Evolutionary conservation across 2,113 vertebrate genomes (phyloP).

Genomic region (Microtus pennsylvanicus): DNA sequence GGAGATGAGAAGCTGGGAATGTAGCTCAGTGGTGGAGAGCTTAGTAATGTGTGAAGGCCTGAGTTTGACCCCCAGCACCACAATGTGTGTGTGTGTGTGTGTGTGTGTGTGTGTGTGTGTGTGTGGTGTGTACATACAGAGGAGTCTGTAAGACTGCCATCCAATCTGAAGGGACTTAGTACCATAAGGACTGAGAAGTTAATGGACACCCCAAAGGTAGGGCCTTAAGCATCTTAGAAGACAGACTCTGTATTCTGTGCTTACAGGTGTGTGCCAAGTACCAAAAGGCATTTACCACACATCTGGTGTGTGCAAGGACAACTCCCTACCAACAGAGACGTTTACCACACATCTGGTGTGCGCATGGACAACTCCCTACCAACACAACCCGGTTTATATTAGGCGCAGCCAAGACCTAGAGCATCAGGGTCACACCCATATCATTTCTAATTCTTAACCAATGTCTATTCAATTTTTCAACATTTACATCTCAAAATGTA

Average conservation of each 20-base stretch:
- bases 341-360: background rate
- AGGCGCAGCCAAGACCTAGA: background rate
- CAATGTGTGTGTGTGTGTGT: background rate
- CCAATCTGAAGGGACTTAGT: background rate
- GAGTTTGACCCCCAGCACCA: background rate
- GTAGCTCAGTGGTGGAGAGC: background rate
- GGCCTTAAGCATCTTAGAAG: background rate
- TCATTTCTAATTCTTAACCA: conserved; percentile 40
- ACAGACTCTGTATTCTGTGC: background rate
- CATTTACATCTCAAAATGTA: conserved; percentile 1
- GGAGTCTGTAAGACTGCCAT: background rate
- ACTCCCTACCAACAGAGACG: too few species aligned
- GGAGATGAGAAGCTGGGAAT: background rate
- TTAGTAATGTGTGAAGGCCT: background rate
- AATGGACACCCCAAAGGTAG: background rate
- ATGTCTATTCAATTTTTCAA: background rate
- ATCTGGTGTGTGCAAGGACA: background rate
- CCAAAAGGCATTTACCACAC: background rate
- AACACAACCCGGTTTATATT: background rate
- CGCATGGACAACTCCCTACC: too few species aligned
- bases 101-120: background rate
- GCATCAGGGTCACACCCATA: background rate
- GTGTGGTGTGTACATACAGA: background rate
- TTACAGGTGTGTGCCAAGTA: background rate
- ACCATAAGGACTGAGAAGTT: background rate